Evolutionary conservation across 2,888 invertebrate genomes (phyloP), one percentile per base, ranked within the genome.

Genomic region (Eudemis profundana): DNA sequence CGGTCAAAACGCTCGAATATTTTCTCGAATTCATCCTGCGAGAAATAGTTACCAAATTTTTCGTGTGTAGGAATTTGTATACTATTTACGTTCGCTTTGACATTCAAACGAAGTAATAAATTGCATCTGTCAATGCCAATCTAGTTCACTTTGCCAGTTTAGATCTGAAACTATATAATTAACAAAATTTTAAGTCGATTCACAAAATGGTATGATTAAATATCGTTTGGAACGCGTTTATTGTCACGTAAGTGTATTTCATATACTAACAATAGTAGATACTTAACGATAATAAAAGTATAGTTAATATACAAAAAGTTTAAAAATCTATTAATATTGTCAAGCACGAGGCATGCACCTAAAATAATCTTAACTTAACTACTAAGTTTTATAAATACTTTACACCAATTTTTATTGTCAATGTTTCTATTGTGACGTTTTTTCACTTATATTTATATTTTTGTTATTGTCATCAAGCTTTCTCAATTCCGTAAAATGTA

Each of bases 341-440:
- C 82, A 75, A 80, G 74, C 76, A 80, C 77, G 76, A 73, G 70
- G 74, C 74, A 76, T 77, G 75, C 75, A 72, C 70, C 70, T 73
- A 69, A 68, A 70, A 70, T 70, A 63, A 68, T 72, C 68, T 70
- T 69, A 68, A 70, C 67, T 69, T 67, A 61, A 54, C 47, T 66
- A 66, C 61, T 51, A 66, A 65, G 56, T 70, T 72, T 62, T 68
- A 68, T 67, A 63, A 64, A 68, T 60, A 66, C 66, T 68, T 67
- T 51, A 42, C 67, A 69, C 66, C 71, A 69, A 69, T 69, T 42
- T 61, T 82, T 82, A 84, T 83, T 84, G 83, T 86, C 83, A 78
- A 74, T 69, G 70, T 78, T 83, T 76, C 72, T 70, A 77, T 70
- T 72, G 65, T 73, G 68, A 66, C 70, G 65, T 49, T 49, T 50